Conservation (phyloP, 2,113 vertebrate genomes). For the Archilochus colubris region DNA sequence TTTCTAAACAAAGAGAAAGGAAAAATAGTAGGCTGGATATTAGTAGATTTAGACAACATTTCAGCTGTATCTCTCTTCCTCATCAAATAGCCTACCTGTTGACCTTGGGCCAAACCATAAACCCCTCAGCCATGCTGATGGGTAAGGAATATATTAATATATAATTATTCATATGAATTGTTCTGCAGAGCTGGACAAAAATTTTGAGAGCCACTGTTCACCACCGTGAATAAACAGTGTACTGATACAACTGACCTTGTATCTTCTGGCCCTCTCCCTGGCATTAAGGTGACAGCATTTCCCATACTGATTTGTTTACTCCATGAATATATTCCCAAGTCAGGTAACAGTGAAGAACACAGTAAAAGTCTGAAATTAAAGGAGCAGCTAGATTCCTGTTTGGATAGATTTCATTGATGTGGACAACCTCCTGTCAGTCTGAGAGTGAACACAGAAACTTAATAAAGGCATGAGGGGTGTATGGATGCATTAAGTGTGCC, state of each 20-base stretch:
- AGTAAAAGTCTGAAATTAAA: constrained; percentile 9
- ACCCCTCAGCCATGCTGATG: background rate
- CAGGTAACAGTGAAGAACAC: background rate
- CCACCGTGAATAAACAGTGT: background rate
- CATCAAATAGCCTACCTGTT: background rate
- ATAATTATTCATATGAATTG: background rate
- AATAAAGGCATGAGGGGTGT: constrained; percentile 1
- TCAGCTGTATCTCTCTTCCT: background rate
- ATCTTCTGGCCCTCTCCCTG: background rate
- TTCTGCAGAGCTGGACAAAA: background rate
- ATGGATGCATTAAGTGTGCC: constrained; percentile 40
- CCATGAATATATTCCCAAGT: background rate
- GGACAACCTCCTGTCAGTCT: constrained; percentile 34
- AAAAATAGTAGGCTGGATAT: background rate
- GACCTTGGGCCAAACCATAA: background rate
- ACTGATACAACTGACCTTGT: background rate
- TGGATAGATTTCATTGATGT: constrained; percentile 22
- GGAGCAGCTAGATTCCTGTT: background rate
- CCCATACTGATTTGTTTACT: background rate
- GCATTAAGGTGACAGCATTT: background rate
- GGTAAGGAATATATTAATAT: background rate
- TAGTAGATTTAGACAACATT: background rate
- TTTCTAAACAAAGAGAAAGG: background rate
- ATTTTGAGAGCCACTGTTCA: background rate
- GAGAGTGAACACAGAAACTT: constrained; percentile 35